phyloP scores from a whole-genome alignment of 2,888 invertebrate species.

The Rhogogaster chlorosoma region DNA sequence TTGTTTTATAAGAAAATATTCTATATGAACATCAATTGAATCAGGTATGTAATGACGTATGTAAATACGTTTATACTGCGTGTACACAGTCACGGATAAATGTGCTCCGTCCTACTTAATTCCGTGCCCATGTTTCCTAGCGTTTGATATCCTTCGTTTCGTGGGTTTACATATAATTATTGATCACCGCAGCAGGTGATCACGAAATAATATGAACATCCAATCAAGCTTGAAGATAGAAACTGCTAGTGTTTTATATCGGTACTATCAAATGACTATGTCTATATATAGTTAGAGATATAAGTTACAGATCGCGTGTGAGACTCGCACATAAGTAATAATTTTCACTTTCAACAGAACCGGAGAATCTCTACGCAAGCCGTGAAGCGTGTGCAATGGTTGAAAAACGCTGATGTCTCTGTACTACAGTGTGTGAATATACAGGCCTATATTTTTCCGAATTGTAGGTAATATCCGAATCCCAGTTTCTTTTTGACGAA shows the following conservation, averaged over 20 bases:
- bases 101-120: background rate
- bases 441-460: background rate
- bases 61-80: background rate
- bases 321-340: background rate
- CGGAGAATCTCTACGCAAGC: background rate
- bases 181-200: background rate
- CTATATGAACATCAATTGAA: background rate
- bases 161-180: background rate
- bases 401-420: background rate
- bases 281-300: background rate
- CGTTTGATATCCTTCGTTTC: background rate
- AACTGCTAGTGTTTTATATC: background rate
- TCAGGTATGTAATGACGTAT: background rate
- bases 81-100: background rate
- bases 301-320: background rate
- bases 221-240: background rate
- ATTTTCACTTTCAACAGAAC: conserved; percentile 22
- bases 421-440: background rate
- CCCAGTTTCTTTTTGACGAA: background rate
- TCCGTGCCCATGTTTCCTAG: background rate
- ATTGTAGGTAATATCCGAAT: background rate
- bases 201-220: background rate
- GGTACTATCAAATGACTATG: background rate
- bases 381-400: background rate
- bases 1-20: background rate